These are phyloP conservation scores for Stercorarius parasiticus DNA, from an alignment of 2,113 vertebrate species.

Conservation along the genomic window DNA sequence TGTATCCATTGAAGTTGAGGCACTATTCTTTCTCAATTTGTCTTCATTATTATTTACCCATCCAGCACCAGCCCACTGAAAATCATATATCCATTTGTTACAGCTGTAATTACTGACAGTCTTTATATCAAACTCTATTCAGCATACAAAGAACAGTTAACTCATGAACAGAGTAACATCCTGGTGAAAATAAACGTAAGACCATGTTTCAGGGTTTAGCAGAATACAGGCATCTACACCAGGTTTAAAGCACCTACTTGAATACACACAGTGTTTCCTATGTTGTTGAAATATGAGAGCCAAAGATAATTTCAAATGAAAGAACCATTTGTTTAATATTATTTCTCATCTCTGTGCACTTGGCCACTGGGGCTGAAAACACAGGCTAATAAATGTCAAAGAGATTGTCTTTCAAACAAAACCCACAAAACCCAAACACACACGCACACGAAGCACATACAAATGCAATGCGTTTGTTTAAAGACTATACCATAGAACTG, in stretches of 20 bases:
- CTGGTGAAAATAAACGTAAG: background rate
- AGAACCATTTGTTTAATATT: background rate
- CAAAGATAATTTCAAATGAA: background rate
- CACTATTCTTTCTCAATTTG: background rate
- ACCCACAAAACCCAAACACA: background rate
- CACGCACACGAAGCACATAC: background rate
- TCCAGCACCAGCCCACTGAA: background rate
- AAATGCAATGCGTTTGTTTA: background rate
- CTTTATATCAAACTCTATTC: background rate
- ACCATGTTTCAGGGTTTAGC: background rate
- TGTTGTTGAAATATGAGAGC: fast-evolving
- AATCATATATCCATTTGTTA: background rate
- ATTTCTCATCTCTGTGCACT: background rate
- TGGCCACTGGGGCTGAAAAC: background rate
- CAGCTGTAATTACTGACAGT: background rate
- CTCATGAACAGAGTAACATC: background rate
- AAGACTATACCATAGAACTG: background rate
- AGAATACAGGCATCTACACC: background rate
- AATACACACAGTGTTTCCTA: background rate
- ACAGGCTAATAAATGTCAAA: background rate
- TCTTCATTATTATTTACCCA: background rate
- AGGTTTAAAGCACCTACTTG: background rate
- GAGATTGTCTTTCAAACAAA: background rate
- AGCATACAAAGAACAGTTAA: background rate
- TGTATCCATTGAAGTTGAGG: background rate